These are phyloP conservation scores for Pogonus chalceus DNA, from an alignment of 1,140 invertebrate species.

Conservation along the genomic window DNA sequence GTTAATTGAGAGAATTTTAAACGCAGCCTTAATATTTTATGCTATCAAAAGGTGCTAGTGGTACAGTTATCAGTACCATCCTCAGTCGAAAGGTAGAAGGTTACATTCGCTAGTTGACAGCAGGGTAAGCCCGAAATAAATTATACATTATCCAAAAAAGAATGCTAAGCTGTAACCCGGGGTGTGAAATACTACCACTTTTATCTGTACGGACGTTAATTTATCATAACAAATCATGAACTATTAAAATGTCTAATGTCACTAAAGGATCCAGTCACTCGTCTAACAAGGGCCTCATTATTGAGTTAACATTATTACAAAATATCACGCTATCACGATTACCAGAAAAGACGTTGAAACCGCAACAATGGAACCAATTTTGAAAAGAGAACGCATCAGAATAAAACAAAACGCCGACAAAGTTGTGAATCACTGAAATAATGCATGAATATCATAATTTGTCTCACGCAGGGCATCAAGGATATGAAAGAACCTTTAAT, in stretches of 20 bases:
- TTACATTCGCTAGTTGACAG: neutral
- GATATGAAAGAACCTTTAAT: conserved; percentile 15
- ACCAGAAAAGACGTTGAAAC: too few species aligned
- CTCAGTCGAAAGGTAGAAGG: neutral
- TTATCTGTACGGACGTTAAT: conserved; percentile 26
- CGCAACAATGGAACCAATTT: too few species aligned
- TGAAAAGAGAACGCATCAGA: too few species aligned
- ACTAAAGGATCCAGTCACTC: conserved; percentile 24
- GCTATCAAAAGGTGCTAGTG: neutral
- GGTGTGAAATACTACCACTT: neutral
- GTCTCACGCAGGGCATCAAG: conserved; percentile 15
- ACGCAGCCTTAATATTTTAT: too few species aligned
- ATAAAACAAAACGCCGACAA: too few species aligned
- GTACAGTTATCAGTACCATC: neutral
- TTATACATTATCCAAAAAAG: neutral
- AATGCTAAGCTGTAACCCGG: neutral
- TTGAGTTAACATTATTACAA: too few species aligned
- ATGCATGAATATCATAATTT: conserved; percentile 10
- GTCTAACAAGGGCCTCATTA: conserved; percentile 31
- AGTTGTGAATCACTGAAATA: too few species aligned
- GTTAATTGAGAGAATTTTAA: too few species aligned
- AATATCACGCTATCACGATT: too few species aligned
- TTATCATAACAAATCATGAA: conserved; percentile 35
- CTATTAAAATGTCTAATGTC: conserved; percentile 29
- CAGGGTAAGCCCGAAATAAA: neutral